Conservation (phyloP, 2,797 vertebrate species). For the Pseudochirops cupreus region DNA sequence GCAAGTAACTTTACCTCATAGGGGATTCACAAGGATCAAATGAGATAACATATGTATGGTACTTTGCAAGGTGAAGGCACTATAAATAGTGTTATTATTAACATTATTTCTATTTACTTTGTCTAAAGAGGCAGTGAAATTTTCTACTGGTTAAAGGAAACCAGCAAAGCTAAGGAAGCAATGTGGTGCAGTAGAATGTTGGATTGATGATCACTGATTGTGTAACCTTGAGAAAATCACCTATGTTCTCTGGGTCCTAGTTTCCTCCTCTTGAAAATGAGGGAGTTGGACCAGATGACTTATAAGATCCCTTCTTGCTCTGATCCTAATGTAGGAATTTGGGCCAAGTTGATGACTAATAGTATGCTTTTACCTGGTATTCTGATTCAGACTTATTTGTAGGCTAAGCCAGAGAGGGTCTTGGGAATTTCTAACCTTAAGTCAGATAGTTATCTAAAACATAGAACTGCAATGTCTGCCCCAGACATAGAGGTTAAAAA, state of each 20-base stretch:
- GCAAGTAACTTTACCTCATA: neutral
- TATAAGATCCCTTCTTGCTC: neutral
- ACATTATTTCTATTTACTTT: neutral
- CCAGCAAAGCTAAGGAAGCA: neutral
- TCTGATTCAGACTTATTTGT: neutral
- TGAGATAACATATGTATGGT: neutral
- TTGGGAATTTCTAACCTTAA: neutral
- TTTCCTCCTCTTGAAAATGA: neutral
- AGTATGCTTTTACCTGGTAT: neutral
- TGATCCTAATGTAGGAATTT: neutral
- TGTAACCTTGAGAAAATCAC: neutral
- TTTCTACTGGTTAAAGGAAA: neutral
- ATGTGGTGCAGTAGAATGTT: neutral
- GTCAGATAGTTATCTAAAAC: neutral
- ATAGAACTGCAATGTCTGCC: neutral
- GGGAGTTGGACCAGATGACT: neutral
- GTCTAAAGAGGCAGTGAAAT: neutral
- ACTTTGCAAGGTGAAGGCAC: neutral
- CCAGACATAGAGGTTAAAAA: neutral
- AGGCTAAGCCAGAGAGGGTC: neutral
- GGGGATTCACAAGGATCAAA: neutral
- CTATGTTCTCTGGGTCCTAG: neutral
- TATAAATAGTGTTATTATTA: neutral
- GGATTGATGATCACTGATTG: neutral
- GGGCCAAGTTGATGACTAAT: neutral